phyloP scores from a whole-genome alignment of 2,888 invertebrate species.

The Dendrolimus pini region DNA sequence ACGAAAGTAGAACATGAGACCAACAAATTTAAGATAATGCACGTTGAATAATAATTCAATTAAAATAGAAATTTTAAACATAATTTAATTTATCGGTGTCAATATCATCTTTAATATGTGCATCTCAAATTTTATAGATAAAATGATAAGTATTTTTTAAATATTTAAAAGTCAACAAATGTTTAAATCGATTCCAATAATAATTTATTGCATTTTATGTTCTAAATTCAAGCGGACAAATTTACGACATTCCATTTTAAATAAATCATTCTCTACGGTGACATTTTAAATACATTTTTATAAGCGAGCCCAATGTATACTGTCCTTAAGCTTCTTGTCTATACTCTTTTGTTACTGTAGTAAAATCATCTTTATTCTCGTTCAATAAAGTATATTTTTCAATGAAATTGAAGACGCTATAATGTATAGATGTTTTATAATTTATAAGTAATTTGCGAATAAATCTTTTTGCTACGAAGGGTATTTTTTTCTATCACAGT shows the following conservation, averaged over 20 bases:
- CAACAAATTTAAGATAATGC: no score
- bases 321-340: slow-evolving; percentile 15
- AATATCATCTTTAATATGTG: no score
- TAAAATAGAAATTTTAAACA: no score
- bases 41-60: no score
- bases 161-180: no score
- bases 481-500: slow-evolving; percentile 54
- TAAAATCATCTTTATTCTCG: background rate
- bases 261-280: slow-evolving; percentile 68
- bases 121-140: no score
- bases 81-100: no score
- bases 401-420: background rate
- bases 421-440: slow-evolving; percentile 29
- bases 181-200: background rate
- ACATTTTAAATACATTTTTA: slow-evolving; percentile 76
- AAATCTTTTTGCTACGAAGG: slow-evolving; percentile 62
- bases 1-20: no score
- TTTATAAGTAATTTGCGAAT: slow-evolving; percentile 76
- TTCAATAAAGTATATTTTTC: background rate
- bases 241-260: slow-evolving; percentile 62
- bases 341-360: slow-evolving; percentile 7
- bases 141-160: slow-evolving; percentile 10
- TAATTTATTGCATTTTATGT: slow-evolving; percentile 59
- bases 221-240: slow-evolving; percentile 68
- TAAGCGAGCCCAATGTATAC: slow-evolving; percentile 62